These are phyloP conservation scores for Notarius lentiginosus DNA, from an alignment of 2,113 vertebrate species.

Conservation along the genomic window DNA sequence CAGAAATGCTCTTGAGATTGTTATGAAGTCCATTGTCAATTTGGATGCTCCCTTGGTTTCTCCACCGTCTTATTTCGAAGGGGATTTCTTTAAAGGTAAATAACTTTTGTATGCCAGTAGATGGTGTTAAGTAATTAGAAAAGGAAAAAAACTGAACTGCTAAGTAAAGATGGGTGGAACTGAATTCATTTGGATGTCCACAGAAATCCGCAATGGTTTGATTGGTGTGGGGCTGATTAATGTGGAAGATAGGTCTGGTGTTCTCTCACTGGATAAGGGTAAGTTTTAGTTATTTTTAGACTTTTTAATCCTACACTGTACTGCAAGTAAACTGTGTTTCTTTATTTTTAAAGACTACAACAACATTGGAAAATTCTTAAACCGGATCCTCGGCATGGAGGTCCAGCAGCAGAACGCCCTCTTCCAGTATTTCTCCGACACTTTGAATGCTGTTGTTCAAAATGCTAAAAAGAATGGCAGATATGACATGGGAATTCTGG, in stretches of 20 bases:
- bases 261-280: constrained; percentile 95
- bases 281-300: constrained; percentile 29
- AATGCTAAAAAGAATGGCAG: constrained; percentile 96
- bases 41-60: constrained; percentile 90
- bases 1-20: constrained; percentile 95
- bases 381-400: constrained; percentile 96
- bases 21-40: constrained; percentile 98
- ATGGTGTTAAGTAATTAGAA: neutral
- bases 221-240: constrained; percentile 96
- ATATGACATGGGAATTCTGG: constrained; percentile 98
- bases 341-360: constrained; percentile 81
- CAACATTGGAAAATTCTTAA: constrained; percentile 97
- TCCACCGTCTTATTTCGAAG: constrained; percentile 87
- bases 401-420: constrained; percentile 96
- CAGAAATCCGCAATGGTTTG: constrained; percentile 91
- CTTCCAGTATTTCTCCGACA: constrained; percentile 98
- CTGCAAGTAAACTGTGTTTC: neutral
- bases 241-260: constrained; percentile 88
- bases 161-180: neutral
- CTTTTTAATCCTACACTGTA: neutral
- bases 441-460: constrained; percentile 89
- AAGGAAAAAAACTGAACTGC: neutral
- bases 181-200: constrained; percentile 8
- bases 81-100: constrained; percentile 97
- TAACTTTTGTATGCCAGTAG: neutral